Evolutionary conservation across 1,140 invertebrate species (phyloP), one percentile per base, ranked within the genome.

Genomic region (Antheraea pernyi): DNA sequence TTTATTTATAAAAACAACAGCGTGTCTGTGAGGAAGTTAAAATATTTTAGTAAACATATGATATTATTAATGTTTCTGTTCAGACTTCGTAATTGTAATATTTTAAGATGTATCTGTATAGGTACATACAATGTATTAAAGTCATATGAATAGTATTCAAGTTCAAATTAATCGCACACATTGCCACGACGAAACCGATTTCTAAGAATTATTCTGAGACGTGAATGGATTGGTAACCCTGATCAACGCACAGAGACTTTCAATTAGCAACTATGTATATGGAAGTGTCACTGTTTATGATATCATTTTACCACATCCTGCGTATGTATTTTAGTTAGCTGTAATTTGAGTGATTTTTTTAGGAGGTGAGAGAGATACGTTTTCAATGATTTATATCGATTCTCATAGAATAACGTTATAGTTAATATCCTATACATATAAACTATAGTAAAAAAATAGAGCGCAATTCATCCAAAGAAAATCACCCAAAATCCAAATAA

Each of bases 231-330:
- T 53, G 46, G 46, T 53, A 53, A 16, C 46, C 16, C 46, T 53
- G 46, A 53, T 6, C 46, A n/a, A 53, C 46, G 16, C 46, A 53
- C 46, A 42, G 11, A 42, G 39, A 11, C 39, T 30, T 53, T 53
- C 9, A 9, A 53, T 53, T 53, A 53, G 46, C 46, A 53, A 9
- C 1, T 13, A 53, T 13, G 11, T 53, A 53, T 53, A 16, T 53
- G 46, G 46, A 53, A 53, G 46, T 53, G 46, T 53, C 46, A 53
- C 46, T 53, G 46, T 53, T 53, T n/a, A n/a, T 53, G 11, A 53
- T 53, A 53, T 53, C 46, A 53, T 13, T 53, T 53, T 53, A 53
- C 46, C 46, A 53, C 46, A 53, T 53, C 46, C 46, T 53, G 46
- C 46, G 46, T 53, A 53, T 1, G 9, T 16, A 16, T 53, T 16